Evolutionary conservation across 1,140 invertebrate genomes (phyloP).

Genomic region (Trichomalopsis sarcophagae): DNA sequence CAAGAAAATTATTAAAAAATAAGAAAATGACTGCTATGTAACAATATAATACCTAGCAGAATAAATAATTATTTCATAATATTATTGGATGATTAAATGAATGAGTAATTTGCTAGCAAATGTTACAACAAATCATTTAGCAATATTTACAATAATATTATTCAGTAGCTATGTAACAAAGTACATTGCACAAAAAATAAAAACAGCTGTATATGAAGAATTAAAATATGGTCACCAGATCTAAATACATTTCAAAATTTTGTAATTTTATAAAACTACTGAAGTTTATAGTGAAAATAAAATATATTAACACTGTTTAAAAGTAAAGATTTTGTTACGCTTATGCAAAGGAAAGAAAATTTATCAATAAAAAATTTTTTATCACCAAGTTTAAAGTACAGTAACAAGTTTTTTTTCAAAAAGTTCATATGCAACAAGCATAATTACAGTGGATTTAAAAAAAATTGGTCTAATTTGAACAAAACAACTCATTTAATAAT

Average conservation of each 20-base stretch:
- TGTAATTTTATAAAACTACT: constrained; percentile 4
- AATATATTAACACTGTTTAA: background rate
- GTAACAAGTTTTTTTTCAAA: background rate
- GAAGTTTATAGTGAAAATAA: constrained; percentile 13
- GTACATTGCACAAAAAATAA: constrained; percentile 26
- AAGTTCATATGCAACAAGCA: background rate
- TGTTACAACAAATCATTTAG: constrained; percentile 43
- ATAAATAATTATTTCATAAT: no score
- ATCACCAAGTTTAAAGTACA: no score
- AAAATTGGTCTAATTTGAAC: background rate
- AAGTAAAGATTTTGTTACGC: constrained; percentile 5
- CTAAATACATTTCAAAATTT: constrained; percentile 35
- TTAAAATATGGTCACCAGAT: background rate
- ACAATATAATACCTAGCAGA: background rate
- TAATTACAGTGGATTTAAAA: background rate
- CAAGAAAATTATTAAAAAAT: background rate
- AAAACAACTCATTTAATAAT: background rate
- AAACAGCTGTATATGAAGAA: constrained; percentile 15
- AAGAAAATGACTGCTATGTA: background rate
- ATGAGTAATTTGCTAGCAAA: background rate
- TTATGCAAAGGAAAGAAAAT: constrained; percentile 42
- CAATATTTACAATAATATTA: constrained; percentile 47
- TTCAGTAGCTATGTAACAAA: constrained; percentile 14
- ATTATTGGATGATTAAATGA: background rate
- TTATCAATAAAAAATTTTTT: background rate